phyloP scores from a whole-genome alignment of 2,113 vertebrate species.

The Aramus guarauna region DNA sequence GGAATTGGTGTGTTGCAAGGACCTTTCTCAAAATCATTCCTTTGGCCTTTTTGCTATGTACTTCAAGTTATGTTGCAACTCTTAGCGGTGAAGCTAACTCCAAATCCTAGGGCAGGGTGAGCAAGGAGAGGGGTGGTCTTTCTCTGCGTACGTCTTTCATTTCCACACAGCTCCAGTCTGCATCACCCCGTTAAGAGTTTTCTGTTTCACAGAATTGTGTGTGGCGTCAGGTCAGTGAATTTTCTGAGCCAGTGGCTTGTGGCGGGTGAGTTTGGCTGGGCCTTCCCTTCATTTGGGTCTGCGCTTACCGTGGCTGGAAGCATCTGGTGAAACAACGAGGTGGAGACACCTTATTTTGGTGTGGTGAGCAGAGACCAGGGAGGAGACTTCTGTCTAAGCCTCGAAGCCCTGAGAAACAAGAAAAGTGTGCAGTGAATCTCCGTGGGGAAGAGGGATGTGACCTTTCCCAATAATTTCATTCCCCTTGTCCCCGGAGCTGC shows the following conservation, averaged over 20 bases:
- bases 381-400: neutral
- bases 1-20: neutral
- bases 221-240: neutral
- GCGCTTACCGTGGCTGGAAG: neutral
- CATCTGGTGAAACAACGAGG: neutral
- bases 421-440: neutral
- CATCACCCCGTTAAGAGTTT: neutral
- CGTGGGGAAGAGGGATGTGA: neutral
- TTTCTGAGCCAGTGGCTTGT: neutral
- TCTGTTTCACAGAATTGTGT: rapidly evolving
- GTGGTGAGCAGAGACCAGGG: neutral
- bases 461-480: neutral
- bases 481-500: neutral
- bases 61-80: neutral
- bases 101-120: neutral
- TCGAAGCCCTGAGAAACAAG: neutral
- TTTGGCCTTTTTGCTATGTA: neutral
- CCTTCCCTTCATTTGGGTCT: neutral
- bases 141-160: neutral
- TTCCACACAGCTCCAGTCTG: neutral
- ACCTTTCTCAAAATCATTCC: neutral
- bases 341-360: neutral
- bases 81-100: neutral
- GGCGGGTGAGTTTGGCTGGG: neutral
- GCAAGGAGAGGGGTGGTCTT: neutral